Evolutionary conservation across 2,113 vertebrate genomes (phyloP), one percentile per base, ranked within the genome.

Genomic region (Alouatta palliata): DNA sequence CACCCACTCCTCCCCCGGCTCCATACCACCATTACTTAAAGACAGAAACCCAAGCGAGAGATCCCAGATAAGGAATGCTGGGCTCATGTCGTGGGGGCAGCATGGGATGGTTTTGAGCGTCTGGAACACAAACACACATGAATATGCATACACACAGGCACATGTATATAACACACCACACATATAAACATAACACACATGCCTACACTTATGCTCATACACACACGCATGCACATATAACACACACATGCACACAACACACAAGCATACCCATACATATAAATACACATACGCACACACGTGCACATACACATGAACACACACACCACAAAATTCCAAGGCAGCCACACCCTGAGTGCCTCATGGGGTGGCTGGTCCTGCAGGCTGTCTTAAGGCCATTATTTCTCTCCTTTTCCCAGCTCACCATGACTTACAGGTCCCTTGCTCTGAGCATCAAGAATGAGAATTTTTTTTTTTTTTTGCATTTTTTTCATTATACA

Each of bases 401-500:
- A 7, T 77, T 87, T 79, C 40, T 77, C 32, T 14, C 10, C 54
- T 73, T 37, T 58, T 37, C 45, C 45, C 21, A 32, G 32, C 45
- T 64, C 37, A 30, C 23, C 17, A 5, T 35, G 64, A 86, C 40
- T 19, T 12, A 73, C 56, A 49, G 21, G 0, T 86, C 13, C 49
- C 66, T 86, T 73, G 10, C 25, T 80, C 45, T 61, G 47, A 82
- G 76, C 45, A 84, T 5, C 5, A 68, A 83, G 45, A 96, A n/a
- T 35, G 32, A 92, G 58, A n/a, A 43, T 43, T 43, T 43, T 49
- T 25, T 25, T 75, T 81, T 92, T 83, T 13, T 30, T 93, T 75
- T 68, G 35, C 5, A 17, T 17, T 82, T 94, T 87, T 94, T 86
- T 35, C 40, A 61, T 77, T 91, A 76, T 61, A 82, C 54, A 94